Percentiles rank a stretch among this genome's conserved stretches.
phyloP scores from a whole-genome alignment of 2,888 invertebrate species.

The Leptopilina syphax region DNA sequence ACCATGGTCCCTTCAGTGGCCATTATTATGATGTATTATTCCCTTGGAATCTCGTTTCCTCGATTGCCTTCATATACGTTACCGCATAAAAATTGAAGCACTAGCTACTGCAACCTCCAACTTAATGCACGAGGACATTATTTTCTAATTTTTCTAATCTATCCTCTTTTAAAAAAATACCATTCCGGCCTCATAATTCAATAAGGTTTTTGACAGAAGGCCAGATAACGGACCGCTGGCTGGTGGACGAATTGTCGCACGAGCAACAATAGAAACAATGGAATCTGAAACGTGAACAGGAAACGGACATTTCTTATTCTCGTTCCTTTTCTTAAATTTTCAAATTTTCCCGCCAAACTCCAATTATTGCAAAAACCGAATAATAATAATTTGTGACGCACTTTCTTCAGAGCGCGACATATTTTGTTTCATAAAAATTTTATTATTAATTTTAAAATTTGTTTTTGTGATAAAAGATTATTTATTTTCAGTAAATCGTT shows the following conservation, averaged over 20 bases:
- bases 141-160: slow-evolving; percentile 48
- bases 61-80: slow-evolving; percentile 51
- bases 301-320: slow-evolving; percentile 19
- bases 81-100: slow-evolving; percentile 58
- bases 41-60: slow-evolving; percentile 12
- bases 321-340: not conserved
- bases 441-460: no score
- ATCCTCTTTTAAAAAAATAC: slow-evolving; percentile 45
- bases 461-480: no score
- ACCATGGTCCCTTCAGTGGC: slow-evolving; percentile 73
- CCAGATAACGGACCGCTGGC: slow-evolving; percentile 41
- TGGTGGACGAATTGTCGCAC: slow-evolving; percentile 21
- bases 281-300: slow-evolving; percentile 10
- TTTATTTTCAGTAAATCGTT: no score
- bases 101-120: slow-evolving; percentile 50
- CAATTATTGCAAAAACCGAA: no score
- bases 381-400: no score
- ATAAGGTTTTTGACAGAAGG: slow-evolving; percentile 61
- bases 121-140: slow-evolving; percentile 54
- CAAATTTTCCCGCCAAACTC: not conserved
- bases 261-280: slow-evolving; percentile 46
- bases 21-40: slow-evolving; percentile 58
- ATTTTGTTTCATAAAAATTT: no score
- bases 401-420: no score
- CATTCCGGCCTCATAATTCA: slow-evolving; percentile 51